These are phyloP conservation scores for Drosophila seclusa DNA, from an alignment of 2,888 invertebrate genomes.

Conservation along the genomic window DNA sequence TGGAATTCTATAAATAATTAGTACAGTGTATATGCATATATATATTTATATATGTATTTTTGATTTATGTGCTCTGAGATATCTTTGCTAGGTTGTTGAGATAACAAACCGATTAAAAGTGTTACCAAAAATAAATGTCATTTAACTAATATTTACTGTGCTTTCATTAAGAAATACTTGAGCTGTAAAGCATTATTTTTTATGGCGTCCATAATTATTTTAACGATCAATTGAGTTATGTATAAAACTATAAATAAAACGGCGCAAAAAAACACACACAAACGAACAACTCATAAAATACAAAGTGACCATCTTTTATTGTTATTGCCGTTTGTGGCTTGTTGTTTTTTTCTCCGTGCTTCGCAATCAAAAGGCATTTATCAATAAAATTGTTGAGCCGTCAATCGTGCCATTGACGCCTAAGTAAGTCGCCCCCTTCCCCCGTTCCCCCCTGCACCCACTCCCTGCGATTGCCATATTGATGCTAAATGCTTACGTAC, in stretches of 20 bases:
- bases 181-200: conserved; percentile 63
- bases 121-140: conserved; percentile 42
- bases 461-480: conserved; percentile 18
- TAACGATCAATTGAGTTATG: conserved; percentile 82
- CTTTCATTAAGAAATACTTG: conserved; percentile 63
- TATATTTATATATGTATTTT: neutral
- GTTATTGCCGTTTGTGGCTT: conserved; percentile 15
- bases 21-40: neutral
- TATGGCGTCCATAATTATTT: conserved; percentile 78
- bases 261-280: conserved; percentile 11
- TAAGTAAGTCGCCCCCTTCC: conserved; percentile 16
- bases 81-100: conserved; percentile 10
- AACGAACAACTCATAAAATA: conserved; percentile 2
- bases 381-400: conserved; percentile 49
- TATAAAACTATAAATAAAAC: conserved; percentile 42
- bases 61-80: neutral
- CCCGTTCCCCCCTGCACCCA: neutral
- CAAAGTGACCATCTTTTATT: conserved; percentile 44
- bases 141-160: conserved; percentile 34
- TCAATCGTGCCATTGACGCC: conserved; percentile 67
- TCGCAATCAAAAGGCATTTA: conserved; percentile 59
- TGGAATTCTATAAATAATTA: neutral
- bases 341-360: conserved; percentile 3
- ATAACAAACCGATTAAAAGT: conserved; percentile 69
- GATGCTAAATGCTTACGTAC: conserved; percentile 71